Conservation (phyloP, 2,888 invertebrate species). For the Brachyptera putata region DNA sequence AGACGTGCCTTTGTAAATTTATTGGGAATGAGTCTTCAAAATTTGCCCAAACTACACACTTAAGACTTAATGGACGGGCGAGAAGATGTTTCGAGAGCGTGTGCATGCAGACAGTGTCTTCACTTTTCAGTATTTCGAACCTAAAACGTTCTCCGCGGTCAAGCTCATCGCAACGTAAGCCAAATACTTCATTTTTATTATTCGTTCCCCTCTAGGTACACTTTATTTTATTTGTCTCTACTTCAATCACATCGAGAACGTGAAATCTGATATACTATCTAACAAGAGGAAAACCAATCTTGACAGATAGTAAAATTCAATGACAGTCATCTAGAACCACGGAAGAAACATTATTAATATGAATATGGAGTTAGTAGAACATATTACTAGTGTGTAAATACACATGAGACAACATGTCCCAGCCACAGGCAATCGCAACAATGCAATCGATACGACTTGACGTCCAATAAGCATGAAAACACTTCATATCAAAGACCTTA, state of each 20-base stretch:
- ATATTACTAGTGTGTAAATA: background rate
- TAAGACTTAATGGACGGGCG: no score
- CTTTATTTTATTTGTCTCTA: no score
- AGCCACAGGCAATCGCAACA: no score
- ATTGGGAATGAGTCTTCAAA: no score
- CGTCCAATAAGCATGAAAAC: background rate
- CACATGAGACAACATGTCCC: no score
- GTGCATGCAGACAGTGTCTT: no score
- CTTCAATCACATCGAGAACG: slow-evolving; percentile 15
- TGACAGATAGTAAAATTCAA: no score
- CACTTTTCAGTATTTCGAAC: slow-evolving; percentile 16
- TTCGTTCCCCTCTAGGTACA: no score
- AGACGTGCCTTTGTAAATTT: no score
- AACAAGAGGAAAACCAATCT: background rate
- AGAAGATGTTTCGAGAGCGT: no score
- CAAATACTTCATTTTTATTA: slow-evolving; percentile 7
- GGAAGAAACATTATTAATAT: slow-evolving; percentile 2
- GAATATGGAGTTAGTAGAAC: background rate
- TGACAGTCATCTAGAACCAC: background rate
- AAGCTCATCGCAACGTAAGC: background rate
- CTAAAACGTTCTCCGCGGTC: slow-evolving; percentile 15
- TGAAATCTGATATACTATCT: slow-evolving; percentile 6
- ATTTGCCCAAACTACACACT: no score
- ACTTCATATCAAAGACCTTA: no score
- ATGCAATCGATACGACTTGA: background rate